Percentiles rank a stretch among this genome's conserved stretches.
These are phyloP conservation scores for Liposcelis brunnea DNA, from an alignment of 2,888 invertebrate species.

Conservation along the genomic window DNA sequence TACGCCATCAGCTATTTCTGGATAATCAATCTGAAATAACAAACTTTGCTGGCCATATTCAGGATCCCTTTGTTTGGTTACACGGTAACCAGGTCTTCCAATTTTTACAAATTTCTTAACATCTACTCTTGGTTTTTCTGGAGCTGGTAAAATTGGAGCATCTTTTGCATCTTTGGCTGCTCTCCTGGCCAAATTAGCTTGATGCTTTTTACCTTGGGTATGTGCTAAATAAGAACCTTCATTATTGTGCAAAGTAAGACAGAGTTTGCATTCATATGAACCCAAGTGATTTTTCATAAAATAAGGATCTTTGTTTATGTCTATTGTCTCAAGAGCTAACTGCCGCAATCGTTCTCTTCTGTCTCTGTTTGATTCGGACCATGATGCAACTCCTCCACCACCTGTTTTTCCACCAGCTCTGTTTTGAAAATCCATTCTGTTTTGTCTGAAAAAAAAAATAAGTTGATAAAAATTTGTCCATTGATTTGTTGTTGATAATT, in stretches of 20 bases:
- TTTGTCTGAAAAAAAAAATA: too few relatives aligned
- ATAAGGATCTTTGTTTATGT: slow-evolving; percentile 98
- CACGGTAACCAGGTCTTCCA: slow-evolving; percentile 95
- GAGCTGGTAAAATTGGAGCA: slow-evolving; percentile 82
- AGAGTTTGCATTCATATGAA: slow-evolving; percentile 97
- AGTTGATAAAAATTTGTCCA: too few relatives aligned
- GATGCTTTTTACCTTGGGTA: slow-evolving; percentile 99
- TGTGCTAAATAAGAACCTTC: slow-evolving; percentile 98
- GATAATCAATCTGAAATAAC: slow-evolving; percentile 91
- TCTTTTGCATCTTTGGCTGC: slow-evolving; percentile 99
- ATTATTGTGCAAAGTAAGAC: slow-evolving; percentile 96
- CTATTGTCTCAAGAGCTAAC: slow-evolving; percentile 94
- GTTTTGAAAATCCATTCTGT: slow-evolving; percentile 99
- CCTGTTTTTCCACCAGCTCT: slow-evolving; percentile 98
- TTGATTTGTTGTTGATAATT: too few relatives aligned
- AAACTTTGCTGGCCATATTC: slow-evolving; percentile 92
- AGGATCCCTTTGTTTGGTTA: slow-evolving; percentile 94
- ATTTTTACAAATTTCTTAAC: slow-evolving; percentile 99
- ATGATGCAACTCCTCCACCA: slow-evolving; percentile 97
- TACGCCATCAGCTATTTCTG: slow-evolving; percentile 77
- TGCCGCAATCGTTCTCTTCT: slow-evolving; percentile 88
- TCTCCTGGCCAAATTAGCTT: slow-evolving; percentile 90
- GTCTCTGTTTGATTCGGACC: slow-evolving; percentile 96
- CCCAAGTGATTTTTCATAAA: slow-evolving; percentile 99
- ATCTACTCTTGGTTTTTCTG: slow-evolving; percentile 91